phyloP scores from a whole-genome alignment of 2,888 invertebrate species.

The Myopa tessellatipennis region DNA sequence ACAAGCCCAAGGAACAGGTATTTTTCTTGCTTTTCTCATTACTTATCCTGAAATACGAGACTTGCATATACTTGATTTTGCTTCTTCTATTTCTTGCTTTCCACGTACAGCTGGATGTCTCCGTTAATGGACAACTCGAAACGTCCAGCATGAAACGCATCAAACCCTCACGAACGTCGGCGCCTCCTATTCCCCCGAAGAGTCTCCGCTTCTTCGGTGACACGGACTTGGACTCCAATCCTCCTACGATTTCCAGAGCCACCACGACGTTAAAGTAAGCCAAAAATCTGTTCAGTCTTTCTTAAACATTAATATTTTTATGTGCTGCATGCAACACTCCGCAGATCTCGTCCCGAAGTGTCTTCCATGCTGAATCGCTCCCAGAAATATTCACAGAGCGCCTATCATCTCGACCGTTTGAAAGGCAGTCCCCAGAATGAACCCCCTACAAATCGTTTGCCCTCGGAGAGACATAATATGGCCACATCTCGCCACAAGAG shows the following conservation, averaged over 20 bases:
- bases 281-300: background rate
- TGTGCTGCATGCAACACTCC: background rate
- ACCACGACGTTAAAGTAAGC: constrained; percentile 46
- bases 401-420: constrained; percentile 64
- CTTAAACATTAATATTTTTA: background rate
- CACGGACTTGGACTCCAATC: constrained; percentile 82
- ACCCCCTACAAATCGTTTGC: background rate
- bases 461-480: constrained; percentile 3
- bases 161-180: constrained; percentile 49
- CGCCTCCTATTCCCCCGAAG: constrained; percentile 67
- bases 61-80: background rate
- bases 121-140: constrained; percentile 56
- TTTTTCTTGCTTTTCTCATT: background rate
- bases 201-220: constrained; percentile 87
- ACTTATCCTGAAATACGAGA: background rate
- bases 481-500: constrained; percentile 58
- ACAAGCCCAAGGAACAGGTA: constrained; percentile 70
- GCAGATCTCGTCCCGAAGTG: constrained; percentile 58
- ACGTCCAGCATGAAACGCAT: constrained; percentile 59
- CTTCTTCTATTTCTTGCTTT: background rate
- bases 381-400: constrained; percentile 67
- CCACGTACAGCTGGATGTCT: constrained; percentile 54
- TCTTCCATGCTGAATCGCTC: constrained; percentile 54
- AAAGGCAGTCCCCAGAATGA: constrained; percentile 51
- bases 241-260: constrained; percentile 69